Percentiles rank a stretch among this genome's conserved stretches.
phyloP scores from a whole-genome alignment of 2,888 invertebrate genomes.

The Microctonus hyperodae region DNA sequence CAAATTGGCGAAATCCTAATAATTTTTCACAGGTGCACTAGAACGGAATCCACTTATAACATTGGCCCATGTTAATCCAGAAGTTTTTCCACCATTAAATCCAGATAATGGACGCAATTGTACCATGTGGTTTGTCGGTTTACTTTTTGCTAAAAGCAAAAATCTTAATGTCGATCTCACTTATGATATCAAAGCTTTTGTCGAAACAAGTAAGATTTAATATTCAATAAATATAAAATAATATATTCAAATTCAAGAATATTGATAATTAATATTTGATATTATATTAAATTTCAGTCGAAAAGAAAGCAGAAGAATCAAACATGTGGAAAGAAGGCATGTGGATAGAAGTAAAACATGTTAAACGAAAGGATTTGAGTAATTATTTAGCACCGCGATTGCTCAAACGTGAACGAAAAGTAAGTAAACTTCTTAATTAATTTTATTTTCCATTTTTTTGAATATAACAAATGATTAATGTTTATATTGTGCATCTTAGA shows the following conservation, averaged over 20 bases:
- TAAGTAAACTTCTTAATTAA: conserved; percentile 41
- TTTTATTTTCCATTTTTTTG: not conserved
- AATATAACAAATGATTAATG: not conserved
- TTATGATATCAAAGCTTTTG: conserved; percentile 89
- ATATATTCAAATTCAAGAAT: conserved; percentile 56
- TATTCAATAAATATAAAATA: not conserved
- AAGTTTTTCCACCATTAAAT: conserved; percentile 74
- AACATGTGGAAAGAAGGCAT: conserved; percentile 76
- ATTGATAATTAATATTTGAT: not conserved
- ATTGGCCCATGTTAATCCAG: conserved; percentile 95
- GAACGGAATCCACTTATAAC: conserved; percentile 92
- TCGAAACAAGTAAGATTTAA: conserved; percentile 76
- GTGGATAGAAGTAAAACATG: conserved; percentile 86
- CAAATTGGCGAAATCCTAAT: conserved; percentile 48
- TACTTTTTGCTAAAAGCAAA: conserved; percentile 88
- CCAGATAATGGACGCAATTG: conserved; percentile 70
- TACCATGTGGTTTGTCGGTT: conserved; percentile 98
- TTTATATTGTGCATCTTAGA: conserved; percentile 37
- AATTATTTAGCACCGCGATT: conserved; percentile 77
- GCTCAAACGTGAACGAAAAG: conserved; percentile 76
- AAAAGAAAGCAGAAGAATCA: conserved; percentile 70
- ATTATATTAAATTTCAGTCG: conserved; percentile 59
- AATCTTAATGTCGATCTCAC: conserved; percentile 93
- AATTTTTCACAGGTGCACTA: conserved; percentile 71
- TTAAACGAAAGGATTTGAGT: conserved; percentile 79